phyloP scores from a whole-genome alignment of 2,113 vertebrate genomes.

The Ciconia stormi region DNA sequence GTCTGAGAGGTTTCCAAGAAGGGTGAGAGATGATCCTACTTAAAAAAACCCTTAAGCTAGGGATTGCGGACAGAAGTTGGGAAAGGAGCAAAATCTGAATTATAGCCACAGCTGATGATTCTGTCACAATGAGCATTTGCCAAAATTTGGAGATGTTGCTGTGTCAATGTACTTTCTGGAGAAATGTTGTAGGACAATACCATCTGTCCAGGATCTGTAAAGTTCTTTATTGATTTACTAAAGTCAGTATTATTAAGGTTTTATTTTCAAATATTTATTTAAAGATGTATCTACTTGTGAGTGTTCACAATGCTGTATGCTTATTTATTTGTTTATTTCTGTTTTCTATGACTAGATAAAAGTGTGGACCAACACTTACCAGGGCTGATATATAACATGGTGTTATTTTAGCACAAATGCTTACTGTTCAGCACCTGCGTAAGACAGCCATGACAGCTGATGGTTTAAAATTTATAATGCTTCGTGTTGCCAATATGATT shows the following conservation, averaged over 20 bases:
- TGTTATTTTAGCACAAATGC: background rate
- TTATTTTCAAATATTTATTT: background rate
- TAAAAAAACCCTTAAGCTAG: background rate
- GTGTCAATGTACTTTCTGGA: background rate
- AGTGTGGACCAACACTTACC: background rate
- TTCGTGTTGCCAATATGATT: background rate
- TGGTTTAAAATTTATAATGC: conserved; percentile 25
- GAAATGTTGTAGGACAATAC: background rate
- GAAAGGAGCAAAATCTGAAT: background rate
- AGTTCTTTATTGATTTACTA: background rate
- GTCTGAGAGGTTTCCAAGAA: background rate
- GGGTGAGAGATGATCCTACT: background rate
- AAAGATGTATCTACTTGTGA: background rate
- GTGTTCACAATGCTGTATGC: background rate
- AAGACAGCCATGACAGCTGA: background rate
- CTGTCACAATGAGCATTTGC: background rate
- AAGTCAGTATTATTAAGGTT: background rate
- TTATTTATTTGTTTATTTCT: background rate
- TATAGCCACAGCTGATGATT: background rate
- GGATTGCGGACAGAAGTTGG: background rate
- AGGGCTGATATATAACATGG: background rate
- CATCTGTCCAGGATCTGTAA: background rate
- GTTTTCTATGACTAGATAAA: background rate
- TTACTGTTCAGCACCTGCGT: background rate
- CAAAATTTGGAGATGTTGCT: background rate